A percentile compares a stretch with the other conserved stretches of the same genome.
Evolutionary conservation across 2,888 invertebrate genomes (phyloP).

Genomic region (Anagyrus pseudococci): DNA sequence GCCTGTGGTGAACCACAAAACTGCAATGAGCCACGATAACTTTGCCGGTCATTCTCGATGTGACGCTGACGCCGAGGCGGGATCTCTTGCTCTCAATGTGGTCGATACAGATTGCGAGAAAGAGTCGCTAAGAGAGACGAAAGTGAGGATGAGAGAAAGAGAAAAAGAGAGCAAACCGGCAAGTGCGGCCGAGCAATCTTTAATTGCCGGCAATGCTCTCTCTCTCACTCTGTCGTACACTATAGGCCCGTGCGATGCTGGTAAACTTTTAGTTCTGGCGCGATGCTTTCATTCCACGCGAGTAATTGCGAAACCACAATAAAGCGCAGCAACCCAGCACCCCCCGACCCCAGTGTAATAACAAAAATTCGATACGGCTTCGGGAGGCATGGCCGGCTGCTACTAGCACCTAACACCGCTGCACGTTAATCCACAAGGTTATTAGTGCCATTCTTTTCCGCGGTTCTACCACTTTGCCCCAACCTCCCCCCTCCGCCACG

Average conservation of each 20-base stretch:
- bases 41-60: too few species aligned
- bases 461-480: not conserved
- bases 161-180: conserved; percentile 3
- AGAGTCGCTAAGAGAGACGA: too few species aligned
- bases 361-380: conserved; percentile 33
- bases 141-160: not conserved
- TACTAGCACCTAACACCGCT: not conserved
- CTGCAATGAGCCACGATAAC: too few species aligned
- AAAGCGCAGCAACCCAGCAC: conserved; percentile 35
- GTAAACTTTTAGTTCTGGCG: conserved; percentile 27
- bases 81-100: too few species aligned
- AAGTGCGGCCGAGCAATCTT: not conserved
- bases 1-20: too few species aligned
- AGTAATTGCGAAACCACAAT: conserved; percentile 39
- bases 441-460: conserved; percentile 25
- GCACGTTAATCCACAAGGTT: conserved; percentile 30
- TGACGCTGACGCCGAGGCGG: too few species aligned
- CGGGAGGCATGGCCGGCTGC: not conserved
- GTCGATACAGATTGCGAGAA: too few species aligned
- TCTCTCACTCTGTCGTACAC: not conserved
- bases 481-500: too few species aligned
- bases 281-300: conserved; percentile 20
- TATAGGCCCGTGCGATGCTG: not conserved
- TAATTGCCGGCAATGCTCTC: not conserved
- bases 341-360: conserved; percentile 30